Evolutionary conservation across 2,113 vertebrate genomes (phyloP).

Genomic region (Coregonus clupeaformis): DNA sequence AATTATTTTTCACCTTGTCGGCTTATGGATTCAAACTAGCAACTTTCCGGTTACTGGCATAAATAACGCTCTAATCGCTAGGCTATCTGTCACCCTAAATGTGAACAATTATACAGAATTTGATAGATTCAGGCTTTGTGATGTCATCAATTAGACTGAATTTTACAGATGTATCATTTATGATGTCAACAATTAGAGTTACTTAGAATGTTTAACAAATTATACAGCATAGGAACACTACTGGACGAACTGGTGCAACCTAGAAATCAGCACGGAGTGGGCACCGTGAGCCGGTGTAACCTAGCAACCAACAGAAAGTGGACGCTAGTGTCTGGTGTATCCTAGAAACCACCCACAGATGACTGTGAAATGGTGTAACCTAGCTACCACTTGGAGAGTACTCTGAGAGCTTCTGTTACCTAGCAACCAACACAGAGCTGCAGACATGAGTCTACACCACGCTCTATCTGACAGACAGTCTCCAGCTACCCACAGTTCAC

Average conservation of each 20-base stretch:
- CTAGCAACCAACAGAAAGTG: slow-evolving; percentile 17
- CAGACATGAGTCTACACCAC: slow-evolving; percentile 53
- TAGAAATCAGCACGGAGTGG: slow-evolving; percentile 12
- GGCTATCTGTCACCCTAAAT: too few relatives aligned
- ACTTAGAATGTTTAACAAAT: too few relatives aligned
- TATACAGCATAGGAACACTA: slow-evolving; percentile 65
- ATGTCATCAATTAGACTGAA: too few relatives aligned
- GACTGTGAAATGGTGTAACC: slow-evolving; percentile 51
- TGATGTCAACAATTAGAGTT: too few relatives aligned
- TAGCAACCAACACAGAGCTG: slow-evolving; percentile 58
- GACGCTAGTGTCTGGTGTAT: slow-evolving; percentile 41
- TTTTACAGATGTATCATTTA: too few relatives aligned
- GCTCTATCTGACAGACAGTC: slow-evolving; percentile 58
- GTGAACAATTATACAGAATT: too few relatives aligned
- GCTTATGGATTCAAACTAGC: too few relatives aligned
- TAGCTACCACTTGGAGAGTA: slow-evolving; percentile 48
- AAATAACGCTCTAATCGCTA: too few relatives aligned
- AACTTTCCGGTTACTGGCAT: too few relatives aligned
- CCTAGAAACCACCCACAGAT: slow-evolving; percentile 29
- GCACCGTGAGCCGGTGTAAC: slow-evolving; percentile 37
- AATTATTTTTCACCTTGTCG: too few relatives aligned
- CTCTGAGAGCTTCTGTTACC: slow-evolving; percentile 60
- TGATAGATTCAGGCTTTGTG: too few relatives aligned
- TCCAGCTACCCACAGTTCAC: slow-evolving; percentile 56
- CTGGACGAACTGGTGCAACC: slow-evolving; percentile 70